Conservation (phyloP, 1,140 invertebrate species). For the Choristoneura fumiferana region DNA sequence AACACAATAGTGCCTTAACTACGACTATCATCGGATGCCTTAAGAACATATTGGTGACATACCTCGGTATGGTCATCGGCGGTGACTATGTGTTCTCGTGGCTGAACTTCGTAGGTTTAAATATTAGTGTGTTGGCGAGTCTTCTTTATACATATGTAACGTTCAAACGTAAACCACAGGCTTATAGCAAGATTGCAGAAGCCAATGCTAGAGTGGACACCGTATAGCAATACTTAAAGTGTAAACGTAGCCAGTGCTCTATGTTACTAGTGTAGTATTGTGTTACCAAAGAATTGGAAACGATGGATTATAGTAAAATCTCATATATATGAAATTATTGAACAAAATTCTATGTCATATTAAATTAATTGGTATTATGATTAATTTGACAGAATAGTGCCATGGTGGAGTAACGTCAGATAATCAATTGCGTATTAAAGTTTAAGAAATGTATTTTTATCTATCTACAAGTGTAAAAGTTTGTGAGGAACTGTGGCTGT, state of each 20-base stretch:
- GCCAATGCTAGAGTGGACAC: conserved; percentile 58
- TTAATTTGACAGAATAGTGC: too few relatives aligned
- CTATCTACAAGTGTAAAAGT: too few relatives aligned
- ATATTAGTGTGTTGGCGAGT: conserved; percentile 67
- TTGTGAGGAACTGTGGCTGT: too few relatives aligned
- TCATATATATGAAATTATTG: conserved; percentile 6
- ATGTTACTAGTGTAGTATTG: conserved; percentile 38
- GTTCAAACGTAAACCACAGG: conserved; percentile 58
- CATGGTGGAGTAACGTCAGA: too few relatives aligned
- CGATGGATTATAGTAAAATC: conserved; percentile 8
- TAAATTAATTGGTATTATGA: neutral
- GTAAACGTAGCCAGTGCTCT: conserved; percentile 35
- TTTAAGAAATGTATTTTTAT: too few relatives aligned
- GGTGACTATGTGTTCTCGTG: conserved; percentile 97
- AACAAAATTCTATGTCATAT: conserved; percentile 1
- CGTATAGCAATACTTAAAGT: conserved; percentile 42
- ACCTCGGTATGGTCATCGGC: conserved; percentile 97
- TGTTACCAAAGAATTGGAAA: conserved; percentile 52
- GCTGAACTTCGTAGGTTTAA: conserved; percentile 94
- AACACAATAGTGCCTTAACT: conserved; percentile 97
- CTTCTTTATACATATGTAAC: conserved; percentile 68
- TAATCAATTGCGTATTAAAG: too few relatives aligned
- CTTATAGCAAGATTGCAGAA: conserved; percentile 45
- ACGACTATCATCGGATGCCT: conserved; percentile 99
- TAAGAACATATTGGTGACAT: conserved; percentile 95